phyloP scores from a whole-genome alignment of 92 coral and sea anemone genomes.

The Porites divaricata region DNA sequence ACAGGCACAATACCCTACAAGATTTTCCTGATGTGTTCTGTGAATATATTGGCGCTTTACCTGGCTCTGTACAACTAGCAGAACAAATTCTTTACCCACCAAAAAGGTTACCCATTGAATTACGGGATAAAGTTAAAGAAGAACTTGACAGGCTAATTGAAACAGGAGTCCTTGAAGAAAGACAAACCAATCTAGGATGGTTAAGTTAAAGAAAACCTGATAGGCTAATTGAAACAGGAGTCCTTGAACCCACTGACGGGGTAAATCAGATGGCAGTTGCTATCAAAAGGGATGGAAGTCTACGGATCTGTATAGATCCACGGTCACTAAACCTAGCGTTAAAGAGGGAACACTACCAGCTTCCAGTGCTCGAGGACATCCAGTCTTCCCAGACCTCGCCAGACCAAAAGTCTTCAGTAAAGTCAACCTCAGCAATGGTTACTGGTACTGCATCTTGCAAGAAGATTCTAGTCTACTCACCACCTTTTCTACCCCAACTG shows the following conservation, averaged over 20 bases:
- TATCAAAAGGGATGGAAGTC: slow-evolving; percentile 5
- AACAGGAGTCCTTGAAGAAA: background rate
- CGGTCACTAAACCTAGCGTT: slow-evolving; percentile 14
- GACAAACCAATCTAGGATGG: no score
- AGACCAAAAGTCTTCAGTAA: slow-evolving; percentile 35
- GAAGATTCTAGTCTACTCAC: background rate
- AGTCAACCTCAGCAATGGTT: slow-evolving; percentile 20
- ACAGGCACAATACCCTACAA: background rate
- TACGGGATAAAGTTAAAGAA: background rate
- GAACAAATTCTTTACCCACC: slow-evolving; percentile 39
- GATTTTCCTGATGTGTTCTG: slow-evolving; percentile 26
- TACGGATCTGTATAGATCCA: slow-evolving; percentile 21
- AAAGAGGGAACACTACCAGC: slow-evolving; percentile 33
- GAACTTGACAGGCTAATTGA: slow-evolving; percentile 11
- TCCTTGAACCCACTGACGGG: background rate
- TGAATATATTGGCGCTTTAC: slow-evolving; percentile 45
- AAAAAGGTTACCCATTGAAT: slow-evolving; percentile 32
- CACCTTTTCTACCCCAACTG: slow-evolving; percentile 23
- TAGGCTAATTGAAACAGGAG: slow-evolving; percentile 1
- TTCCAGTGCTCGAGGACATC: slow-evolving; percentile 46
- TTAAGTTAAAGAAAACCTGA: background rate
- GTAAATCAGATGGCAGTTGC: slow-evolving; percentile 6
- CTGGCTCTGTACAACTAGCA: slow-evolving; percentile 49
- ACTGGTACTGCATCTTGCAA: slow-evolving; percentile 11
- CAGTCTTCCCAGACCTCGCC: slow-evolving; percentile 16